Evolutionary conservation across 1,140 invertebrate genomes (phyloP).

Genomic region (Calosoma granatense): DNA sequence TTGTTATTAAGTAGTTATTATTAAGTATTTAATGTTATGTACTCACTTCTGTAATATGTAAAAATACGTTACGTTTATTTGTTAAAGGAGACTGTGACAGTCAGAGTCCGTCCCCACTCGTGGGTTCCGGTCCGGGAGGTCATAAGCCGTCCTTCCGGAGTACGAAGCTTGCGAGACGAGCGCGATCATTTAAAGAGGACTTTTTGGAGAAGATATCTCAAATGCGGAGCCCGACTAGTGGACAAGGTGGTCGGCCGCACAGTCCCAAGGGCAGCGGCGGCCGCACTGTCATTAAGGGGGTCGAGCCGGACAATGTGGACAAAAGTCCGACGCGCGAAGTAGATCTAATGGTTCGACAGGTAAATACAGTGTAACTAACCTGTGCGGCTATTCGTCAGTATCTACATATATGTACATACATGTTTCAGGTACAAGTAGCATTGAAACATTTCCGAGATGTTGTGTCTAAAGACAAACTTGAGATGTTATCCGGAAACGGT

Average conservation of each 20-base stretch:
- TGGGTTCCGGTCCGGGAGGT: conserved; percentile 31
- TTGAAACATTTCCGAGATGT: conserved; percentile 82
- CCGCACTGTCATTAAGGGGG: background rate
- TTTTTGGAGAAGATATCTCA: conserved; percentile 78
- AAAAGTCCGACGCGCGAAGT: conserved; percentile 27
- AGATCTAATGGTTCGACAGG: conserved; percentile 27
- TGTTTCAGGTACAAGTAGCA: conserved; percentile 57
- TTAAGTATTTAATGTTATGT: background rate
- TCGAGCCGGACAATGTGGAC: conserved; percentile 13
- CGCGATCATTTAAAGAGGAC: conserved; percentile 85
- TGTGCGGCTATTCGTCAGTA: background rate
- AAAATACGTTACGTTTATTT: background rate
- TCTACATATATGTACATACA: background rate
- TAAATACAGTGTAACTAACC: background rate
- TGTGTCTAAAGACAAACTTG: conserved; percentile 80
- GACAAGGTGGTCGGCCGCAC: conserved; percentile 25
- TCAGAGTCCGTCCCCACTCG: conserved; percentile 28
- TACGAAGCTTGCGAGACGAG: conserved; percentile 70
- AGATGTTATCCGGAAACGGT: conserved; percentile 85
- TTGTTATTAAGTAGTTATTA: no score
- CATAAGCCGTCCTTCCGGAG: conserved; percentile 59
- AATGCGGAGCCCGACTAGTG: conserved; percentile 59
- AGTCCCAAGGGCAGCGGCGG: conserved; percentile 24
- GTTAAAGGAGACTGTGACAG: background rate
- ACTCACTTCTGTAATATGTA: background rate